Conservation (phyloP, 2,797 vertebrate species). For the Typhlichthys eigenmanni region DNA sequence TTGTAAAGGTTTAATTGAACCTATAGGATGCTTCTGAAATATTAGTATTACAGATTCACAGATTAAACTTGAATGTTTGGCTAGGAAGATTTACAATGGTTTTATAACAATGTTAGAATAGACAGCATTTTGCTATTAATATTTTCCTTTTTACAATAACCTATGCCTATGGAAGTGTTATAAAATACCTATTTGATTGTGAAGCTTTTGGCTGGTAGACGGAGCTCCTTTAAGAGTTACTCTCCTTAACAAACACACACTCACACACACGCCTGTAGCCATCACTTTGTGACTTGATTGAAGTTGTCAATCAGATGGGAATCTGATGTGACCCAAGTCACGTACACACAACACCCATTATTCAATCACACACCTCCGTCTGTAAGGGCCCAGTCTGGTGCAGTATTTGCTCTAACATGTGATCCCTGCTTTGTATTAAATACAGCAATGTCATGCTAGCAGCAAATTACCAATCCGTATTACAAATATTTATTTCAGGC, state of each 20-base stretch:
- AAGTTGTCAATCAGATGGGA: conserved; percentile 78
- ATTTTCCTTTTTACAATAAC: conserved; percentile 6
- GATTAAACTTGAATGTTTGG: conserved; percentile 16
- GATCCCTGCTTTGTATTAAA: too few species aligned
- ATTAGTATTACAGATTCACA: conserved; percentile 4
- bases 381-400: conserved; percentile 30
- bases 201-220: conserved; percentile 27
- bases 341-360: conserved; percentile 16
- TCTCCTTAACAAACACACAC: conserved; percentile 6
- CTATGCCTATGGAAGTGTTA: neutral
- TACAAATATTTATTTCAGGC: conserved; percentile 39
- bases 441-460: too few species aligned
- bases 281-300: conserved; percentile 58
- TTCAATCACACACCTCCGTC: conserved; percentile 20
- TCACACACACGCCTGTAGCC: neutral
- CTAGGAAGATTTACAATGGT: conserved; percentile 3
- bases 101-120: conserved; percentile 5
- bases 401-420: conserved; percentile 16
- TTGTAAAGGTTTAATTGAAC: neutral
- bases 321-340: conserved; percentile 77
- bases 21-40: conserved; percentile 11
- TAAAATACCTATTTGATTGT: conserved; percentile 30
- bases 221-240: conserved; percentile 13
- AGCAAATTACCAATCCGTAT: conserved; percentile 8
- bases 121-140: too few species aligned